Evolutionary conservation across 2,113 vertebrate species (phyloP).

Genomic region (Protobothrops flavoviridis): DNA sequence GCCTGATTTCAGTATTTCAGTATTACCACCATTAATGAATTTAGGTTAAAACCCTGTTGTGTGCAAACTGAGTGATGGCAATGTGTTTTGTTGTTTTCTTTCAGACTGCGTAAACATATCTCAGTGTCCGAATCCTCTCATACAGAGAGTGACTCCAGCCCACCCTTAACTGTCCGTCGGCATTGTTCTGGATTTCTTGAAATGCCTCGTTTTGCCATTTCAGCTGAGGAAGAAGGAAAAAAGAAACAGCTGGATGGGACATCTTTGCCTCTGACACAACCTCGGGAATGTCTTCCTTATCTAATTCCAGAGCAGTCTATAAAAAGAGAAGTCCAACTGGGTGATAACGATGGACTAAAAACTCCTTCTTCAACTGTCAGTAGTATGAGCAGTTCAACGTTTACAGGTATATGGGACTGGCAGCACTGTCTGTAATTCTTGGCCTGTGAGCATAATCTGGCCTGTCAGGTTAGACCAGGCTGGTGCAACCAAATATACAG

Average conservation of each 20-base stretch:
- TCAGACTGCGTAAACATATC: conserved; percentile 88
- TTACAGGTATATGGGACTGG: conserved; percentile 66
- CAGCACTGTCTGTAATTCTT: neutral
- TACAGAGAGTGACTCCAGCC: conserved; percentile 97
- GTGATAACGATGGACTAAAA: conserved; percentile 71
- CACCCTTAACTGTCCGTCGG: conserved; percentile 86
- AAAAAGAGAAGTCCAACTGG: conserved; percentile 81
- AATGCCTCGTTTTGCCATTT: conserved; percentile 87
- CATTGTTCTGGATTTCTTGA: conserved; percentile 91
- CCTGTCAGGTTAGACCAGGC: neutral
- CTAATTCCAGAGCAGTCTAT: conserved; percentile 80
- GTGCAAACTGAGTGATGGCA: neutral
- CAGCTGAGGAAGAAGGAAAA: conserved; percentile 80
- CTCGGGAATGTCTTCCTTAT: conserved; percentile 76
- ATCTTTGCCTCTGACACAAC: conserved; percentile 62
- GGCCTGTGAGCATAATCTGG: neutral
- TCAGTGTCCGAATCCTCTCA: conserved; percentile 95
- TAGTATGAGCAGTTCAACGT: conserved; percentile 60
- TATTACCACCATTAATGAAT: neutral
- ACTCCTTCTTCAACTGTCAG: conserved; percentile 68
- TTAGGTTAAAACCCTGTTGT: accelerated
- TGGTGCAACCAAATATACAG: neutral
- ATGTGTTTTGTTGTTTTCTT: conserved; percentile 6
- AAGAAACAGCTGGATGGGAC: conserved; percentile 65
- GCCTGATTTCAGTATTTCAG: accelerated